These are phyloP conservation scores for Pheosia gnoma DNA, from an alignment of 2,888 invertebrate species.

Conservation along the genomic window DNA sequence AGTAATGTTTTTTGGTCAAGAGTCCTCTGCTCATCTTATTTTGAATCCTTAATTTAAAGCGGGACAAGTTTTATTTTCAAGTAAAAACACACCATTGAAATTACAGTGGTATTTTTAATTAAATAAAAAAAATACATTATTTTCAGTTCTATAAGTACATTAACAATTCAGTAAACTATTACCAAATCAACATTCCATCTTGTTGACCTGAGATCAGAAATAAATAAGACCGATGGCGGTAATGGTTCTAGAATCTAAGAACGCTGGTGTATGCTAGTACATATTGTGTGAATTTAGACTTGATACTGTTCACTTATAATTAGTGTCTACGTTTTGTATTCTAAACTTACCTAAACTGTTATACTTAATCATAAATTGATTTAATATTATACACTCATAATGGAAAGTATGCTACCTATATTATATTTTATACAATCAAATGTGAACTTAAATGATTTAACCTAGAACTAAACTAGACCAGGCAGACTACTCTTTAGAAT, in stretches of 20 bases:
- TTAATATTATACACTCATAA: constrained; percentile 74
- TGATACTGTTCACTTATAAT: constrained; percentile 60
- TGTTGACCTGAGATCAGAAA: constrained; percentile 79
- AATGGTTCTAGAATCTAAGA: constrained; percentile 34
- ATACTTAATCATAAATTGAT: constrained; percentile 60
- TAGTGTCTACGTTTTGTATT: constrained; percentile 62
- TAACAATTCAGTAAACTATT: constrained; percentile 80
- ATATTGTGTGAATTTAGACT: constrained; percentile 41
- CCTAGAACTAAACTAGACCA: constrained; percentile 54
- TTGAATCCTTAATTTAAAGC: no score
- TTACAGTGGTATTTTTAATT: constrained; percentile 79
- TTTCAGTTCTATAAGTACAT: constrained; percentile 82
- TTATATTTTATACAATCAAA: constrained; percentile 63
- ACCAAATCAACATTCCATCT: constrained; percentile 77
- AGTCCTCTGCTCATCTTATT: no score
- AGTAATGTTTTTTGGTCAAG: no score
- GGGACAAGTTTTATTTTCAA: background rate
- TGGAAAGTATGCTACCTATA: constrained; percentile 68
- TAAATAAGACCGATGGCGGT: constrained; percentile 61
- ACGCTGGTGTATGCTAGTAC: constrained; percentile 22
- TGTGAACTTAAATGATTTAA: constrained; percentile 54
- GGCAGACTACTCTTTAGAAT: constrained; percentile 56
- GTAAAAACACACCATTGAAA: constrained; percentile 28
- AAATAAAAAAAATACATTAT: constrained; percentile 81
- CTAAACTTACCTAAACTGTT: constrained; percentile 66